These are phyloP conservation scores for Datnioides undecimradiatus DNA, from an alignment of 2,113 vertebrate genomes.

Conservation along the genomic window DNA sequence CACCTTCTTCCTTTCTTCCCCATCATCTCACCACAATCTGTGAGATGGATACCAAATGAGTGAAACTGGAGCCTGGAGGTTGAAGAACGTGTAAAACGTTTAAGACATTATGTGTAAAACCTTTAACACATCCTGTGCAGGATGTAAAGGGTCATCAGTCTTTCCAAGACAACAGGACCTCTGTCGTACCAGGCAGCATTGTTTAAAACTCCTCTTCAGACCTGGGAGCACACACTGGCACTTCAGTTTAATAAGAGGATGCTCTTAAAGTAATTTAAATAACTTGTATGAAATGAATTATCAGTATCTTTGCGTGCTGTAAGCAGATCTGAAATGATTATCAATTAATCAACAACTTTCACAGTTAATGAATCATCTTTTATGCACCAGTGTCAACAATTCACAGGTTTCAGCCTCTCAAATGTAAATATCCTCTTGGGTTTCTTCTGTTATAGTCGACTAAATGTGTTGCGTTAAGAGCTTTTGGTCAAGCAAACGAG, in stretches of 20 bases:
- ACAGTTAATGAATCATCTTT: neutral
- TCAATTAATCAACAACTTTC: neutral
- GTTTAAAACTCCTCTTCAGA: constrained; percentile 26
- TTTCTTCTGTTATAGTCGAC: neutral
- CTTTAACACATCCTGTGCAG: constrained; percentile 70
- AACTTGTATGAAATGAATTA: too few relatives aligned
- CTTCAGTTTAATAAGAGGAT: neutral
- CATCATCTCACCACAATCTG: constrained; percentile 15
- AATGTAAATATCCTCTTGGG: neutral
- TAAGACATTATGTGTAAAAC: constrained; percentile 77
- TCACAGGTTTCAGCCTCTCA: neutral
- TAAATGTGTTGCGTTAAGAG: neutral
- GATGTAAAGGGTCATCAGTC: constrained; percentile 76
- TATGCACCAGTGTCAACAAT: neutral
- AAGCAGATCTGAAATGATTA: neutral
- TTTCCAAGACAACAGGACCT: constrained; percentile 62
- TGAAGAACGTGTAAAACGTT: constrained; percentile 75
- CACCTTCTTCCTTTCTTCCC: neutral
- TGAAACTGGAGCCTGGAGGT: constrained; percentile 66
- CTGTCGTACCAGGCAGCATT: constrained; percentile 12
- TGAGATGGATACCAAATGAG: constrained; percentile 3
- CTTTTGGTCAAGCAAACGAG: neutral
- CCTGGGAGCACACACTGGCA: constrained; percentile 25
- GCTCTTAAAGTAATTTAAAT: too few relatives aligned
- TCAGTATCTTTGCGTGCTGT: too few relatives aligned